phyloP scores from a whole-genome alignment of 2,888 invertebrate species.

The Blomia tropicalis region DNA sequence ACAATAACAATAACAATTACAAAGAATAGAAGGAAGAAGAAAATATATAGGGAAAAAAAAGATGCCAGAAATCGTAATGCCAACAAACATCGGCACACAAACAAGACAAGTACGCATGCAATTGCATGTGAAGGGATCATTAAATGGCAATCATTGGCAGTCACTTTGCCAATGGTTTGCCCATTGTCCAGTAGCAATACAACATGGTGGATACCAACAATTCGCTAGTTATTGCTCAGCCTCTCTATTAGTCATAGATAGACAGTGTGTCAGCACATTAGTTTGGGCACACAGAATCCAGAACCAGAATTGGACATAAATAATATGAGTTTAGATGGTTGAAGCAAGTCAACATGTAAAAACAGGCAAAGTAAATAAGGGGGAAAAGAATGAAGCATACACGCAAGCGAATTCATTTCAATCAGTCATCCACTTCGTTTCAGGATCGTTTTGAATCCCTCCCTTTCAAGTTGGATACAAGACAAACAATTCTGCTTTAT shows the following conservation, averaged over 20 bases:
- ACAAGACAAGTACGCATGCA: neutral
- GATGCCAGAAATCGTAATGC: no score
- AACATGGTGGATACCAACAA: neutral
- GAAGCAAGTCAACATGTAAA: constrained; percentile 1
- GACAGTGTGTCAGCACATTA: constrained; percentile 15
- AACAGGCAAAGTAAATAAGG: constrained; percentile 6
- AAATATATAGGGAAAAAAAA: neutral
- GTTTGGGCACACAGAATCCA: constrained; percentile 1
- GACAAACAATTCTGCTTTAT: constrained; percentile 13
- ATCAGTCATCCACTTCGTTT: constrained; percentile 6
- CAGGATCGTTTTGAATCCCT: no score
- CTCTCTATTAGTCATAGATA: constrained; percentile 15
- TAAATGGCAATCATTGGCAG: constrained; percentile 7
- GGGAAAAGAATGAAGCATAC: neutral
- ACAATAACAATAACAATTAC: no score
- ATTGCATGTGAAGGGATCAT: constrained; percentile 7
- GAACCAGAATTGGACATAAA: constrained; percentile 15
- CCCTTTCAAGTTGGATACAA: no score
- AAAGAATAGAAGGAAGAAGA: neutral
- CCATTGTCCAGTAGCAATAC: neutral
- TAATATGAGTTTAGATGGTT: constrained; percentile 4
- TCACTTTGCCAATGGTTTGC: neutral
- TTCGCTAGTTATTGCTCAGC: constrained; percentile 8
- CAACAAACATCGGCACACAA: no score
- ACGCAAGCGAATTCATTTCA: neutral